phyloP scores from a whole-genome alignment of 2,113 vertebrate genomes.

The Mesitornis unicolor region DNA sequence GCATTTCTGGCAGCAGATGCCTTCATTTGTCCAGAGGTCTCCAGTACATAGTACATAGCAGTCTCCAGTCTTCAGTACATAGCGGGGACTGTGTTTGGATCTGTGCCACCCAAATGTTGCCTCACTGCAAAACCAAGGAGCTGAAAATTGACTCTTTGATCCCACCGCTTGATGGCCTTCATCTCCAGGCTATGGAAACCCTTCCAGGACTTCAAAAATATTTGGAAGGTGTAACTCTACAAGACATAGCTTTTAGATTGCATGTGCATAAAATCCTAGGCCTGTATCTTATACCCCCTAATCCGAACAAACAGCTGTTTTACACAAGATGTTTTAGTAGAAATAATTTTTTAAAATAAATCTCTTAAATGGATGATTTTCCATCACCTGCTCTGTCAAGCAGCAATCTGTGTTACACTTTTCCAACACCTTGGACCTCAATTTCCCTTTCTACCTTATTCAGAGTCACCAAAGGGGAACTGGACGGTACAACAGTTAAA shows the following conservation, averaged over 20 bases:
- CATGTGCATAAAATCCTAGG: not conserved
- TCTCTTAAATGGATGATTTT: not conserved
- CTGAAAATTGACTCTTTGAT: not conserved
- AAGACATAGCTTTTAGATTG: not conserved
- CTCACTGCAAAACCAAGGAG: not conserved
- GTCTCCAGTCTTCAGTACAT: too few relatives aligned
- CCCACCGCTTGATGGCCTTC: not conserved
- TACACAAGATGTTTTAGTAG: not conserved
- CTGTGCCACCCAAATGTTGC: accelerated
- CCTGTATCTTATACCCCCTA: not conserved
- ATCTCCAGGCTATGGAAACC: not conserved
- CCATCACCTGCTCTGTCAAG: too few relatives aligned
- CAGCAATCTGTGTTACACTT: not conserved
- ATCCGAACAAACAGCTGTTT: not conserved
- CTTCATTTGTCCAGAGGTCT: not conserved
- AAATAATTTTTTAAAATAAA: too few relatives aligned
- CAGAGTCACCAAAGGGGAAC: not conserved
- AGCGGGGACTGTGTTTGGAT: accelerated
- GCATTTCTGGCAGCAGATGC: not conserved
- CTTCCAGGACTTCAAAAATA: not conserved
- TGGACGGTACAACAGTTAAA: not conserved
- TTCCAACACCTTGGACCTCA: not conserved
- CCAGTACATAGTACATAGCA: accelerated
- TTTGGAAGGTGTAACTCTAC: not conserved
- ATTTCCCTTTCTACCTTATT: not conserved